These are phyloP conservation scores for Acleris emargana DNA, from an alignment of 2,888 invertebrate species.

Conservation along the genomic window DNA sequence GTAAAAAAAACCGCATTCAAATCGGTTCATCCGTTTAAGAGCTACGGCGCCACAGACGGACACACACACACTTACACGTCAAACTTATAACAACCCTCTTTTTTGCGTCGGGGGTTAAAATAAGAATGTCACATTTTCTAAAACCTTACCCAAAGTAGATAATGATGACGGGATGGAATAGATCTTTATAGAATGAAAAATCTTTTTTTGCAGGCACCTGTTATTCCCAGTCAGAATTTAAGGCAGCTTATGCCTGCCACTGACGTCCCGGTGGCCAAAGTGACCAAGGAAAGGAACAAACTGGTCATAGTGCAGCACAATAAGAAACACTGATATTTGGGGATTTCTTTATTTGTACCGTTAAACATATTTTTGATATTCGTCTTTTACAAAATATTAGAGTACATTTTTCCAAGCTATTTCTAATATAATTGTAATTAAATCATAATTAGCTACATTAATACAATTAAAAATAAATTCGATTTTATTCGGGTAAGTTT, in stretches of 20 bases:
- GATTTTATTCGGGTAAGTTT: background rate
- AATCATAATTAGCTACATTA: background rate
- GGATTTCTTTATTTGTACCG: slow-evolving; percentile 45
- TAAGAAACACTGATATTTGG: slow-evolving; percentile 73
- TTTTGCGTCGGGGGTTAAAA: no score
- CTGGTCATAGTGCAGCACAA: slow-evolving; percentile 90
- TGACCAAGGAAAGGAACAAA: slow-evolving; percentile 92
- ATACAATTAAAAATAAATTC: background rate
- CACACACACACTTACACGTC: no score
- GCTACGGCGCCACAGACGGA: no score
- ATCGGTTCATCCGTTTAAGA: no score
- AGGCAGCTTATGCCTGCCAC: slow-evolving; percentile 87
- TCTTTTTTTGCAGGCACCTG: slow-evolving; percentile 66
- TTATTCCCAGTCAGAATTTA: slow-evolving; percentile 87
- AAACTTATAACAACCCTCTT: no score
- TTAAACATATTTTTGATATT: slow-evolving; percentile 41
- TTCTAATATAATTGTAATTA: slow-evolving; percentile 1
- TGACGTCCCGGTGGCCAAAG: slow-evolving; percentile 88
- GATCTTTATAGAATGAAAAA: no score
- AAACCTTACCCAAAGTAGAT: no score
- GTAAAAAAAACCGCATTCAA: no score
- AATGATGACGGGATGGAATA: no score
- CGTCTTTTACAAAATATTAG: slow-evolving; percentile 28
- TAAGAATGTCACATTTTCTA: no score
- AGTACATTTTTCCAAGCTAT: slow-evolving; percentile 22